Base-by-base conservation (phyloP, 1,140 invertebrate genomes). In the Trichonephila inaurata region DNA sequence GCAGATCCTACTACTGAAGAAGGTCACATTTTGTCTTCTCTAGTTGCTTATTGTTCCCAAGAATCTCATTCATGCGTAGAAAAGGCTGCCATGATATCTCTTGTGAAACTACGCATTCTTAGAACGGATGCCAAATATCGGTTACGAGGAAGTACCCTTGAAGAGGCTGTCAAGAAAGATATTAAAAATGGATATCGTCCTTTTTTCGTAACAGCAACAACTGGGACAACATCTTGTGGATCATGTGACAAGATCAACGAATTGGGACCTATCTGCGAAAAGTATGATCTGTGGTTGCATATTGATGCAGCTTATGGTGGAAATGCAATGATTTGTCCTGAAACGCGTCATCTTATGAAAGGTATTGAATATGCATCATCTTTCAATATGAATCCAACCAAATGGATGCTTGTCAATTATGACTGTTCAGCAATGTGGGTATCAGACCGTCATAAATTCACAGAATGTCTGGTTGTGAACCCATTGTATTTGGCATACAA, bases 231-330 rank as follows among this genome's bases (percentile, higher is more conserved):
- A 1, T 97, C 97, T 28, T 98, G 98, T 3, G 99, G 98, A 95
- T 97, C 98, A 1, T 99, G 99, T 95, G 99, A 99, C 95, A 96
- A 96, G 89, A 95, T 99, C 16, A 97, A 97, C n/a, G 98, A 99
- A 96, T 96, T 99, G 8, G 98, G 98, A 0, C 97, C 97, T 3
- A 97, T 99, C 19, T 98, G 98, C 95, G 97, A 97, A 92, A 96
- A 97, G 62, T 96, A 98, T 93, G 96, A 97, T 28, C 95, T 99
- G 2, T 99, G 98, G 98, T 95, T 99, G 2, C 99, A 99, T 95
- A 97, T 99, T 0, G 99, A 99, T 95, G 98, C 98, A 1, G 98
- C 99, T 1, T 99, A 99, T 95, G 98, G 98, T 0, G 98, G 97
- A 96, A 95, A 33, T 62, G 85, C 83, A 12, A 14, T 93, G 33